These are phyloP conservation scores for Hypsibius dujardini DNA, from an alignment of 1,140 invertebrate genomes.

Conservation along the genomic window DNA sequence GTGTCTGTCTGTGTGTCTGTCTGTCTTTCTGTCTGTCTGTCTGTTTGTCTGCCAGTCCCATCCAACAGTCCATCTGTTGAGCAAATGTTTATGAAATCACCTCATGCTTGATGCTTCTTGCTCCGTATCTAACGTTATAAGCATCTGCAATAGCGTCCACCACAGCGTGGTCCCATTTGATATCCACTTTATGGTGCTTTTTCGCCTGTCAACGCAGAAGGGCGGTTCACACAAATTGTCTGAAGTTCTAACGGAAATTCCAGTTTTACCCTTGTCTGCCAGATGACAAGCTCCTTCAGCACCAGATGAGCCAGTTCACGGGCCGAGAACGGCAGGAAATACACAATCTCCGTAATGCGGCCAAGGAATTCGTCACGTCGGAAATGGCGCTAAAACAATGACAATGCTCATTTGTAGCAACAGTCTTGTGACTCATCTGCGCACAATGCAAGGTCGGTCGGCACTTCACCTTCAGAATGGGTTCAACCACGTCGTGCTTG, in stretches of 20 bases:
- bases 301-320: conserved; percentile 62
- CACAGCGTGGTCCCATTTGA: conserved; percentile 68
- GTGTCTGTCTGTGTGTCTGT: too few species aligned
- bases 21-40: too few species aligned
- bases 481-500: conserved; percentile 53
- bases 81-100: background rate
- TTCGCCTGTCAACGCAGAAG: conserved; percentile 41
- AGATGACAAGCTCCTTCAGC: conserved; percentile 53
- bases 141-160: conserved; percentile 63
- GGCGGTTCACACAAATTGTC: too few species aligned
- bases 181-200: conserved; percentile 54
- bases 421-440: background rate
- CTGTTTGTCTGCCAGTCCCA: too few species aligned
- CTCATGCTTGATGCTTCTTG: conserved; percentile 76
- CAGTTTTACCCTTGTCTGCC: too few species aligned
- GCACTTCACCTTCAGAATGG: conserved; percentile 50
- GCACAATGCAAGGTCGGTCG: background rate
- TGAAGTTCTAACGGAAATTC: too few species aligned
- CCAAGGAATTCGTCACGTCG: conserved; percentile 76
- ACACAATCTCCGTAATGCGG: conserved; percentile 82
- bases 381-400: conserved; percentile 50
- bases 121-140: conserved; percentile 79
- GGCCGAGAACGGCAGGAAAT: conserved; percentile 75
- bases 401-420: too few species aligned
- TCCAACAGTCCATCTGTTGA: too few species aligned